Base-by-base conservation (phyloP, 2,888 invertebrate species). In the Thera obeliscata region DNA sequence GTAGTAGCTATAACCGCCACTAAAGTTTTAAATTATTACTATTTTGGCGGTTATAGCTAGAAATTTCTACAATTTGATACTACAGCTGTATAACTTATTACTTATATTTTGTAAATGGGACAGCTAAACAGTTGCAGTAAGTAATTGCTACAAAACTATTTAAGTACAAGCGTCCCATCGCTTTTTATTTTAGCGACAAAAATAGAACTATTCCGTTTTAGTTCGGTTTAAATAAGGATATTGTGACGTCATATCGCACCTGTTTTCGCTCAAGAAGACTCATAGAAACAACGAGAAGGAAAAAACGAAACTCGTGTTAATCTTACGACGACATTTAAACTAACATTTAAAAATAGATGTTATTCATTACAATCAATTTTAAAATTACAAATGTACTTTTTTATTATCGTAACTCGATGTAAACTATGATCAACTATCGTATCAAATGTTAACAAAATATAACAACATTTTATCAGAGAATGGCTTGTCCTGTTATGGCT, bases 391-490 rank as follows among this genome's bases (percentile, higher is more conserved):
- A 66, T 91, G 92, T 91, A 91, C 89, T 91, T 91, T 84, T 83
- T 84, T 89, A 91, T 91, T 91, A 92, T 91, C 87, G 82, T 86
- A 87, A 84, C 83, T 92, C 91, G 91, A 92, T 92, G 91, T 90
- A 88, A 84, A 81, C 87, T 88, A 85, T 78, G 84, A 81, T 84
- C 80, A 78, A 85, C 87, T 89, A 87, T 84, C 80, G 83, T 89
- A 89, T 87, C 86, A 89, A 89, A 88, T 87, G 86, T 89, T 86
- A 87, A 87, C 84, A 88, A 88, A 88, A 84, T 87, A 86, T 85
- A 84, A 82, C 81, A 83, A 84, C 81, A 74, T 79, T 84, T 81
- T 83, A 78, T 78, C 81, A 80, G 80, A 78, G 79, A 81, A 83
- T 81, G 80, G 83, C 81, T 79, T 74, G 67, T 76, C 79, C 81